A percentile compares a stretch with the other conserved stretches of the same genome.
Evolutionary conservation across 1,140 invertebrate species (phyloP).

Genomic region (Pseudomyrmex pallidus): DNA sequence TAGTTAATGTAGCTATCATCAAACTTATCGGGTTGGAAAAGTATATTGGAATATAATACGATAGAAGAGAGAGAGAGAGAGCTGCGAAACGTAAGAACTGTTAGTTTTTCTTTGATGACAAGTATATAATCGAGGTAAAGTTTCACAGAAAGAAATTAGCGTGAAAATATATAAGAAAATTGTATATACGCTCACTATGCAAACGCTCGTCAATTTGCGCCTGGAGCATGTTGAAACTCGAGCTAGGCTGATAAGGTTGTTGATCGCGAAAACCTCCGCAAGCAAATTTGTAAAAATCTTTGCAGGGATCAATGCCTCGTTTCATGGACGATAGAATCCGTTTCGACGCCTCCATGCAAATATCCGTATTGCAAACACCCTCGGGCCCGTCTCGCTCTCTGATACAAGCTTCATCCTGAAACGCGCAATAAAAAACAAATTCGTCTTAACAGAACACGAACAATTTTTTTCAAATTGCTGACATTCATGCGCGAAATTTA

Average conservation of each 20-base stretch:
- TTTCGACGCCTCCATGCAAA: conserved; percentile 81
- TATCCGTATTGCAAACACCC: conserved; percentile 78
- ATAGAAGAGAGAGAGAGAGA: neutral
- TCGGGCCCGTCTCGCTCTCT: conserved; percentile 79
- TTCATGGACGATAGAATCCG: conserved; percentile 82
- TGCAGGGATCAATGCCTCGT: conserved; percentile 86
- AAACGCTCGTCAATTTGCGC: conserved; percentile 81
- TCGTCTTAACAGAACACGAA: neutral
- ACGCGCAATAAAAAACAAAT: conserved; percentile 20
- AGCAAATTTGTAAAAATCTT: conserved; percentile 90
- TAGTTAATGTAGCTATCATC: neutral
- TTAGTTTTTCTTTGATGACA: neutral
- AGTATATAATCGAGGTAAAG: neutral
- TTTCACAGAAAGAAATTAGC: neutral
- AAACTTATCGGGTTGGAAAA: neutral
- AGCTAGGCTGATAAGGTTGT: conserved; percentile 77
- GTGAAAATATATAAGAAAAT: neutral
- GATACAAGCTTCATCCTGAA: conserved; percentile 80
- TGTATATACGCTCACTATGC: conserved; percentile 76
- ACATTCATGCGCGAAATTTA: too few relatives aligned
- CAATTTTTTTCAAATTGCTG: neutral
- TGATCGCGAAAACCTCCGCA: conserved; percentile 86
- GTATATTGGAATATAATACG: neutral
- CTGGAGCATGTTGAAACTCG: conserved; percentile 82
- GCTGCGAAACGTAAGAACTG: too few relatives aligned